These are phyloP conservation scores for Carollia perspicillata DNA, from an alignment of 2,113 vertebrate species.

Conservation along the genomic window DNA sequence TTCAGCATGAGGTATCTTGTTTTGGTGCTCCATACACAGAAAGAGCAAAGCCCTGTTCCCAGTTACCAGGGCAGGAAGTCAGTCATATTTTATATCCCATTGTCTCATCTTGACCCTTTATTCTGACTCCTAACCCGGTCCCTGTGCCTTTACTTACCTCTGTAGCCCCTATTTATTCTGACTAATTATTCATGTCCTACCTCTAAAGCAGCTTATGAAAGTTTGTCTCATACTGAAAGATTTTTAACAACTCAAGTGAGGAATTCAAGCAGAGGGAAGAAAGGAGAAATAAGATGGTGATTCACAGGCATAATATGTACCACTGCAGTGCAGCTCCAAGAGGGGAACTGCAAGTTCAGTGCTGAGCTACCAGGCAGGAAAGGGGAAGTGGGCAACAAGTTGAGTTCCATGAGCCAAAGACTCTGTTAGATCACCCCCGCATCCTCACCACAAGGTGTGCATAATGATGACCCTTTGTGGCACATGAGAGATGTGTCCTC, in stretches of 20 bases:
- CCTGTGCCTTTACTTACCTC: background rate
- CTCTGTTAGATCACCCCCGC: background rate
- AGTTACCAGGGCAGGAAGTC: background rate
- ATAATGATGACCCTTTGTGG: background rate
- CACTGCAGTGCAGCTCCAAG: background rate
- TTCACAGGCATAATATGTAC: background rate
- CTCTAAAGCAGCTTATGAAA: background rate
- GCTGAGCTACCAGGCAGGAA: background rate
- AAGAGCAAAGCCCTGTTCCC: background rate
- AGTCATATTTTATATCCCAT: background rate
- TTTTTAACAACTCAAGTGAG: background rate
- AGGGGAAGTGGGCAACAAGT: background rate
- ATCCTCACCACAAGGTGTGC: background rate
- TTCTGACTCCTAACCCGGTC: background rate
- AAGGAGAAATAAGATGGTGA: background rate
- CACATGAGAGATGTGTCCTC: background rate
- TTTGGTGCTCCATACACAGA: background rate
- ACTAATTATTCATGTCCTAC: background rate
- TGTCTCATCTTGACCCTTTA: background rate
- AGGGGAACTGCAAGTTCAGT: background rate
- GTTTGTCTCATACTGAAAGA: background rate
- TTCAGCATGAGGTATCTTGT: background rate
- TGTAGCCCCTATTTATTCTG: background rate
- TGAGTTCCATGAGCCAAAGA: background rate
- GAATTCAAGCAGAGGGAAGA: background rate